Percentiles rank a stretch among this genome's conserved stretches.
Evolutionary conservation across 37 sponge, comb jelly and placozoan species (phyloP).

Genomic region (Dysidea cf. avara): DNA sequence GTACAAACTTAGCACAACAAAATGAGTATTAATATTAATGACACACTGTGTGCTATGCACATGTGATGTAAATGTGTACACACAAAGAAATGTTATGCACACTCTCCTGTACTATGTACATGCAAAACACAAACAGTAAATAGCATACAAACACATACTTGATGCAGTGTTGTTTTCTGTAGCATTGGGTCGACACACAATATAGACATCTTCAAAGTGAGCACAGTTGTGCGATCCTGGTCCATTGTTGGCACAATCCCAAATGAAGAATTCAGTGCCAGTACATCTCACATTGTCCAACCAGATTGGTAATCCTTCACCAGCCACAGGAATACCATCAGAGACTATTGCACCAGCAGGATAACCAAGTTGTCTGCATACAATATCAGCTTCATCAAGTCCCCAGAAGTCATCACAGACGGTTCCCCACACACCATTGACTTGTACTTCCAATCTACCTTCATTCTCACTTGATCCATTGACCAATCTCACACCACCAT

Average conservation of each 20-base stretch:
- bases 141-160: no score
- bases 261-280: conserved; percentile 17
- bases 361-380: conserved; percentile 42
- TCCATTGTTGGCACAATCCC: conserved; percentile 1
- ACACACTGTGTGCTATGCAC: no score
- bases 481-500: no score
- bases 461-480: no score
- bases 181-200: no score
- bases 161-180: no score
- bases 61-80: no score
- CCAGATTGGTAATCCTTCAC: not conserved
- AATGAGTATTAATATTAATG: not conserved
- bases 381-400: conserved; percentile 34
- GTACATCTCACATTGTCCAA: conserved; percentile 34
- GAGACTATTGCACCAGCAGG: conserved; percentile 26
- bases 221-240: no score
- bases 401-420: conserved; percentile 37
- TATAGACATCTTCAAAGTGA: no score
- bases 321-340: not conserved
- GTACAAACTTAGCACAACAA: not conserved
- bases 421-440: conserved; percentile 50
- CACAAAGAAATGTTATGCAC: no score
- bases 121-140: no score
- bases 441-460: conserved; percentile 45
- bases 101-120: no score